Conservation (phyloP, 2,113 vertebrate genomes). For the Lynx canadensis region DNA sequence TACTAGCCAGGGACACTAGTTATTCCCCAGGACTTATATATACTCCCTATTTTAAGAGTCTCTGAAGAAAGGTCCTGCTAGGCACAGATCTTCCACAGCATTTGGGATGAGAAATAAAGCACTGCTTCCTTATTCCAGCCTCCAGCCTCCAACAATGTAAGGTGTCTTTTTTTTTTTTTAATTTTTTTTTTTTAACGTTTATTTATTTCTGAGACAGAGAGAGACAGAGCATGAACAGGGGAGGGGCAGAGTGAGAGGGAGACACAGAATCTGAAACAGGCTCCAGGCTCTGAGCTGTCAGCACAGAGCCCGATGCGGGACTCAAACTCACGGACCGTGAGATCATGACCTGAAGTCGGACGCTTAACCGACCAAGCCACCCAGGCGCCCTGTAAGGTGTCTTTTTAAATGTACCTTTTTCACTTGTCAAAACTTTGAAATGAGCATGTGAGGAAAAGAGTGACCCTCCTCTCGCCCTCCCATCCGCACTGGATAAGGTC, state of each 20-base stretch:
- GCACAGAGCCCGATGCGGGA: too few species aligned
- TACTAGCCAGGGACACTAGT: not conserved
- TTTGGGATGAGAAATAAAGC: not conserved
- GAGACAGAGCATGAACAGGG: too few species aligned
- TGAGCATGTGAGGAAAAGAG: not conserved
- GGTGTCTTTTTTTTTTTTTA: not conserved
- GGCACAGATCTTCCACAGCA: not conserved
- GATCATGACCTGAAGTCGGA: too few species aligned
- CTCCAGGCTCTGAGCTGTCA: too few species aligned
- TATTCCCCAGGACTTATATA: not conserved
- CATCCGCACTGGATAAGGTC: accelerated
- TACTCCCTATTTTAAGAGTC: not conserved
- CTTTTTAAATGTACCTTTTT: not conserved
- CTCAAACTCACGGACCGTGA: too few species aligned
- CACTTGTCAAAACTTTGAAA: not conserved
- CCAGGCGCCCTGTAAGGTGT: not conserved
- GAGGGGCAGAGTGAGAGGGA: too few species aligned
- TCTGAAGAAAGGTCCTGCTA: not conserved
- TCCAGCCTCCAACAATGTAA: not conserved
- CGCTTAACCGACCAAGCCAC: too few species aligned
- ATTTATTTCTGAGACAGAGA: too few species aligned
- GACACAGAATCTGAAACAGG: too few species aligned
- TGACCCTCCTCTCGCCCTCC: not conserved
- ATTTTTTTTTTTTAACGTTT: too few species aligned
- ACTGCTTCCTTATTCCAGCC: not conserved